Evolutionary conservation across 2,888 invertebrate species (phyloP).

Genomic region (Dolichomitus sp.): DNA sequence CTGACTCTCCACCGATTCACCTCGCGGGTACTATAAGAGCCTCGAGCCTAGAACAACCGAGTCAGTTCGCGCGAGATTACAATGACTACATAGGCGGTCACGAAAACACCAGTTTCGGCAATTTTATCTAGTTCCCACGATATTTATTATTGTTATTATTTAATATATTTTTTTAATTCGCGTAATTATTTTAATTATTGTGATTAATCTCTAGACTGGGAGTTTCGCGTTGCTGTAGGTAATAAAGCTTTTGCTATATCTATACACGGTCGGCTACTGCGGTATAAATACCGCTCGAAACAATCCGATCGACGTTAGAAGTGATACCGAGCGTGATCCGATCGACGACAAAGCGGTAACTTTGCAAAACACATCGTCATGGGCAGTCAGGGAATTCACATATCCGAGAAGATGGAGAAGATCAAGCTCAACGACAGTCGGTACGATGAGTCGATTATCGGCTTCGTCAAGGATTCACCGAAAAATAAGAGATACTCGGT

Average conservation of each 20-base stretch:
- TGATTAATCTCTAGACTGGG: not conserved
- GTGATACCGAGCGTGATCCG: slow-evolving; percentile 19
- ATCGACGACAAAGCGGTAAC: slow-evolving; percentile 11
- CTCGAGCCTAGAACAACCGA: slow-evolving; percentile 40
- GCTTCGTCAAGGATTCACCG: slow-evolving; percentile 78
- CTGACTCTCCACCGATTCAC: slow-evolving; percentile 58
- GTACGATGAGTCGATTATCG: slow-evolving; percentile 72
- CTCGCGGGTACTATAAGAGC: slow-evolving; percentile 59
- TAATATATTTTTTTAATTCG: not conserved
- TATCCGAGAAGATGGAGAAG: slow-evolving; percentile 64
- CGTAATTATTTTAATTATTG: not conserved
- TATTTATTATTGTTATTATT: not conserved
- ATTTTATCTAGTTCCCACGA: not conserved
- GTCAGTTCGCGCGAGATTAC: slow-evolving; percentile 54
- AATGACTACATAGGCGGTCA: not conserved
- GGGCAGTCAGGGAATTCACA: slow-evolving; percentile 45
- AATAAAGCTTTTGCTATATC: not conserved
- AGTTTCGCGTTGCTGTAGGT: not conserved
- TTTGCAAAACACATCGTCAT: slow-evolving; percentile 13
- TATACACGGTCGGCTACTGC: not conserved
- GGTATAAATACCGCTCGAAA: slow-evolving; percentile 56
- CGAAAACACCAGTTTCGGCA: not conserved
- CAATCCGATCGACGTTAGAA: slow-evolving; percentile 42
- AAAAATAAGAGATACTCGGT: slow-evolving; percentile 81
- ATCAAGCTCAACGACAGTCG: slow-evolving; percentile 61